These are phyloP conservation scores for Drosophila peninsularis DNA, from an alignment of 2,888 invertebrate species.

Conservation along the genomic window DNA sequence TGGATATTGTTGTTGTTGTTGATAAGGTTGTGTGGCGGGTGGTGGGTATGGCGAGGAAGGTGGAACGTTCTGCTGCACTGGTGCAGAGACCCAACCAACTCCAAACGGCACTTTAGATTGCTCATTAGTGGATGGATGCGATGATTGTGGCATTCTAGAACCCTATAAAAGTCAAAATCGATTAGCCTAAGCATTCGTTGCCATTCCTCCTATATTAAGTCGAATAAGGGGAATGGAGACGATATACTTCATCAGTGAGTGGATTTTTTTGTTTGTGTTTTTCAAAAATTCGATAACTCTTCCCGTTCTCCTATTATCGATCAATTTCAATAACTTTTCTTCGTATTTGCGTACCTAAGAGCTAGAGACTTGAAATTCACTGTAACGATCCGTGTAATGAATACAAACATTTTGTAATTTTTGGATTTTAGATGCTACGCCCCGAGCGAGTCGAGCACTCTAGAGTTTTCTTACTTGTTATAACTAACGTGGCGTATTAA, in stretches of 20 bases:
- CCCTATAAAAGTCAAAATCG: slow-evolving; percentile 82
- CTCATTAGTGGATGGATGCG: slow-evolving; percentile 63
- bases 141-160: slow-evolving; percentile 83
- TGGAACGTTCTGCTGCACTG: slow-evolving; percentile 64
- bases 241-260: no score
- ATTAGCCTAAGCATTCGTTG: slow-evolving; percentile 20
- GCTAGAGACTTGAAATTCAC: no score
- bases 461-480: no score
- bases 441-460: no score
- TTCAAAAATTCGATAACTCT: no score
- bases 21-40: slow-evolving; percentile 55
- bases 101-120: slow-evolving; percentile 82
- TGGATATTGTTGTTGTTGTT: slow-evolving; percentile 43
- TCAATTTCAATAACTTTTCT: no score
- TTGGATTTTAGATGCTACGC: no score
- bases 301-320: no score
- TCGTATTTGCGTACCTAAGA: no score
- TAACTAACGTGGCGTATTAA: background rate
- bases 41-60: slow-evolving; percentile 62
- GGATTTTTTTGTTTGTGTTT: no score
- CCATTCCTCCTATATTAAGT: background rate
- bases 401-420: no score
- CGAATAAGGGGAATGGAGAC: background rate
- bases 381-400: no score
- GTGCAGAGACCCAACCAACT: slow-evolving; percentile 80